These are phyloP conservation scores for Anthonomus grandis DNA, from an alignment of 1,140 invertebrate genomes.

Conservation along the genomic window DNA sequence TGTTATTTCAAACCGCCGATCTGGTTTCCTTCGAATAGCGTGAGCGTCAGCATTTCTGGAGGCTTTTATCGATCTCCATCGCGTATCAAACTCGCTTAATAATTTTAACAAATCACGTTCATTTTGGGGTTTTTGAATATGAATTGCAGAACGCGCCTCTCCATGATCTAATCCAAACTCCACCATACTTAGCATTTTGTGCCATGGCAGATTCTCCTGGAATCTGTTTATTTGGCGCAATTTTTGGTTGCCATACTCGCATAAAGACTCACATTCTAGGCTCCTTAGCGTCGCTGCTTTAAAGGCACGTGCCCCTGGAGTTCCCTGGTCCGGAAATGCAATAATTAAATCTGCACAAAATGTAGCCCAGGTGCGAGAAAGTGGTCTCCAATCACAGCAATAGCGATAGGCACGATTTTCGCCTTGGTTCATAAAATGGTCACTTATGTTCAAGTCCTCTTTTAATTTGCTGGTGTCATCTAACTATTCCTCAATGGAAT, in stretches of 20 bases:
- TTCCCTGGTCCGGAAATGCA: no score
- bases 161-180: slow-evolving; percentile 23
- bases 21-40: no score
- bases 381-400: no score
- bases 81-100: slow-evolving; percentile 14
- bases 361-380: no score
- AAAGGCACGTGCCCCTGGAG: no score
- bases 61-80: not conserved
- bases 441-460: slow-evolving; percentile 18
- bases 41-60: not conserved
- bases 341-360: no score
- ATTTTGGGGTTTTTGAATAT: slow-evolving; percentile 4
- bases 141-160: slow-evolving; percentile 11
- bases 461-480: no score
- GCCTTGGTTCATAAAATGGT: slow-evolving; percentile 20
- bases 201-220: not conserved
- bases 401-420: slow-evolving; percentile 21
- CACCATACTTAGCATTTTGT: slow-evolving; percentile 22
- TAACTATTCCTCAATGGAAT: slow-evolving; percentile 22
- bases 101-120: slow-evolving; percentile 17
- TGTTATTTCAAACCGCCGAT: no score
- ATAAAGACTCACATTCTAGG: slow-evolving; percentile 19
- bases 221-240: not conserved
- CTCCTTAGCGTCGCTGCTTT: slow-evolving; percentile 24
- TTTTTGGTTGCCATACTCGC: slow-evolving; percentile 22